Evolutionary conservation across 2,888 invertebrate species (phyloP), one percentile per base, ranked within the genome.

Genomic region (Tinea pellionella): DNA sequence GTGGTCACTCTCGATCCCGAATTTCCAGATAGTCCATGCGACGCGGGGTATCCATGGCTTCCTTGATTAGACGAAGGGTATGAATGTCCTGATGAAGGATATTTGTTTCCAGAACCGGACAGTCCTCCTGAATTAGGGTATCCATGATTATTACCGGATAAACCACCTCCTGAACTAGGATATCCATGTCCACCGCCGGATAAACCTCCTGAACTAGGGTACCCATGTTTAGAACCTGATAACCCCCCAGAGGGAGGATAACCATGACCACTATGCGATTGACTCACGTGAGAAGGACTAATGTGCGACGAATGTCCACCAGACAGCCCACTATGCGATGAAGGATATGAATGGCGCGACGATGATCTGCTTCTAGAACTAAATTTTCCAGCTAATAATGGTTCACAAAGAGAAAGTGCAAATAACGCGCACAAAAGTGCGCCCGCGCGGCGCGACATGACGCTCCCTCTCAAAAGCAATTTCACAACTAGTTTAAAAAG

Each of bases 401-500:
- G 67, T 43, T 68, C 67, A 15, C 68, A 65, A 58, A 69, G 61
- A 62, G 69, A 68, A 66, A 80, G 61, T 63, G 78, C 66, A 63
- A 77, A 61, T 62, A 76, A 62, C 59, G 73, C 72, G 65, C 73
- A 76, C 61, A 80, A 66, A 47, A 80, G 66, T 64, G 68, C 69
- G 67, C 70, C 73, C 65, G 69, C 69, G 37, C 66, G 64, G 41
- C 67, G 65, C 62, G 68, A 67, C 78, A 78, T 79, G 62, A 58
- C 69, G 64, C 63, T 65, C n/a, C n/a, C 64, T 63, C 61, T 61
- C 63, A 59, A 63, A 47, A 47, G 47, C 13, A 62, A 55, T 59
- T 41, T 63, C 60, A 60, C 61, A 63, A 63, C 61, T 47, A n/a
- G 47, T 47, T 47, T 16, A 15, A 47, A 15, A 37, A 37, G 13